A percentile compares a stretch with the other conserved stretches of the same genome.
Conservation (phyloP, 2,797 vertebrate species). For the Halcyon smyrnensis region DNA sequence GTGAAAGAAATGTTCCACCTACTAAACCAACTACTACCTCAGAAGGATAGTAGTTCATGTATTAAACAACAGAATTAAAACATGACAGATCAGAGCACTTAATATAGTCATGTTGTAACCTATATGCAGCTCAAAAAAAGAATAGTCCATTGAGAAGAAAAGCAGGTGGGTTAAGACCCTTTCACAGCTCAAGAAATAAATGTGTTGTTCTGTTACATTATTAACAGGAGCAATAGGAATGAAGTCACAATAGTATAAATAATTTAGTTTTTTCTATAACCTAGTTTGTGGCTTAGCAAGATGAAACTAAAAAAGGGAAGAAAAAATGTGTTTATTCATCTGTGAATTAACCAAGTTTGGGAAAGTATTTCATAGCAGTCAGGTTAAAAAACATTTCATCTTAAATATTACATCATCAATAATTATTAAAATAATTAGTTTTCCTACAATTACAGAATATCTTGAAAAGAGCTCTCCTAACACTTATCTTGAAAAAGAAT, state of each 20-base stretch:
- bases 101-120: not conserved
- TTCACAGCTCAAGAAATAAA: not conserved
- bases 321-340: not conserved
- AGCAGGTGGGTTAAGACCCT: not conserved
- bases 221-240: slow-evolving; percentile 18
- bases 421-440: not conserved
- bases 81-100: not conserved
- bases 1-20: not conserved
- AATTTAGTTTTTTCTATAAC: slow-evolving; percentile 22
- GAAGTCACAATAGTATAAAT: slow-evolving; percentile 31
- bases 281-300: slow-evolving; percentile 6
- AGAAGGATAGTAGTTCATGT: not conserved
- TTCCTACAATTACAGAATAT: not conserved
- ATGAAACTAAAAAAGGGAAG: not conserved
- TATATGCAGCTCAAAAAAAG: not conserved
- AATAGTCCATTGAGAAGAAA: not conserved
- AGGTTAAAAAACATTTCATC: not conserved
- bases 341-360: not conserved
- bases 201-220: slow-evolving; percentile 26
- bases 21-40: not conserved
- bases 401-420: not conserved
- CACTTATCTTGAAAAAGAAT: not conserved
- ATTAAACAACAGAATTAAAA: not conserved
- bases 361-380: not conserved
- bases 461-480: not conserved